Evolutionary conservation across 2,888 invertebrate genomes (phyloP).

Genomic region (Papilio protenor): DNA sequence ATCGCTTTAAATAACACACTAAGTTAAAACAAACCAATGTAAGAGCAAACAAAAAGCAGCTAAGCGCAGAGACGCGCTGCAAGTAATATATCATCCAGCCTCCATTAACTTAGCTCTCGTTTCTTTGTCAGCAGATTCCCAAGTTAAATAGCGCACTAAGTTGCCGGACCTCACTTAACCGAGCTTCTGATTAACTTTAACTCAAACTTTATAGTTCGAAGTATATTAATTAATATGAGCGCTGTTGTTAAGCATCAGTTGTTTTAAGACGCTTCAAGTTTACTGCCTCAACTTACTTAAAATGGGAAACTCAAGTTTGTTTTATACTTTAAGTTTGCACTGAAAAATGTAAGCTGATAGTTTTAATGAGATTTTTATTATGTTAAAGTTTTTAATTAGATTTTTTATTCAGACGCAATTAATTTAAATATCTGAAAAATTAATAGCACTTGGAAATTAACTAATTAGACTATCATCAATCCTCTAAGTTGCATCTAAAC

Average conservation of each 20-base stretch:
- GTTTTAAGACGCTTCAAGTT: slow-evolving; percentile 34
- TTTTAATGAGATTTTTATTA: slow-evolving; percentile 15
- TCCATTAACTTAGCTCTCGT: slow-evolving; percentile 32
- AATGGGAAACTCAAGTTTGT: slow-evolving; percentile 3
- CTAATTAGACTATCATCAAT: background rate
- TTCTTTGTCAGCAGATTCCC: slow-evolving; percentile 45
- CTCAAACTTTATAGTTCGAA: slow-evolving; percentile 49
- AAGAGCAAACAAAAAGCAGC: background rate
- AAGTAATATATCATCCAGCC: slow-evolving; percentile 24
- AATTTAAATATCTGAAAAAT: background rate
- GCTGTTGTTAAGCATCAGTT: slow-evolving; percentile 46
- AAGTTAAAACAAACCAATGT: background rate
- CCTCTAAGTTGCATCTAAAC: background rate
- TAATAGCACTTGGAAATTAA: background rate
- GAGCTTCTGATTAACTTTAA: slow-evolving; percentile 47
- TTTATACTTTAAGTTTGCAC: slow-evolving; percentile 9
- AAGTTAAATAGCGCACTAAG: slow-evolving; percentile 49
- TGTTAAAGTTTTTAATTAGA: background rate
- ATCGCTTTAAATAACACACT: background rate
- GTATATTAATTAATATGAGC: slow-evolving; percentile 53
- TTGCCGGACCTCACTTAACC: slow-evolving; percentile 46
- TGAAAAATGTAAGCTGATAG: background rate
- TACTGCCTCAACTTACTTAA: slow-evolving; percentile 5
- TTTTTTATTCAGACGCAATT: background rate
- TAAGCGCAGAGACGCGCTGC: background rate